phyloP scores from a whole-genome alignment of 1,140 invertebrate species.

The Drosophila kohkoa region DNA sequence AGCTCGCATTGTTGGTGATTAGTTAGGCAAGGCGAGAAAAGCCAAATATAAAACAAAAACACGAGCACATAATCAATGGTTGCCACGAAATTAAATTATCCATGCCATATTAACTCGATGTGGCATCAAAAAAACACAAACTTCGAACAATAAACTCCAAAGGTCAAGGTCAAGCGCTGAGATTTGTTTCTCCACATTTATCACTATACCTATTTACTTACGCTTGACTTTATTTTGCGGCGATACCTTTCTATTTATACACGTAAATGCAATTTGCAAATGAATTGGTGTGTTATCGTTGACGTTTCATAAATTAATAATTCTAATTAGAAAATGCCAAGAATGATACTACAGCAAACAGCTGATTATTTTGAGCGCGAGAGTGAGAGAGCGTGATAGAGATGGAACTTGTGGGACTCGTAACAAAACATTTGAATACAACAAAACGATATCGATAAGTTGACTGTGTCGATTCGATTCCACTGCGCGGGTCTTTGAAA shows the following conservation, averaged over 20 bases:
- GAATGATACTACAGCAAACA: constrained; percentile 8
- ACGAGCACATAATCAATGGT: constrained; percentile 5
- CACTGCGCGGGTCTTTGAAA: no score
- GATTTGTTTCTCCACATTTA: constrained; percentile 12
- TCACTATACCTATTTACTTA: constrained; percentile 32
- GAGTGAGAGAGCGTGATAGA: background rate
- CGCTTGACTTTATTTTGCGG: constrained; percentile 20
- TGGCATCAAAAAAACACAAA: background rate
- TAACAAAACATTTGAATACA: background rate
- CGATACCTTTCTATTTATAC: background rate
- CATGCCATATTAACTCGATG: constrained; percentile 3
- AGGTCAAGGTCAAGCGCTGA: constrained; percentile 62
- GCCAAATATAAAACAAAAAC: background rate
- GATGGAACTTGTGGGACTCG: background rate
- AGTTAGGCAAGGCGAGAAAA: constrained; percentile 38
- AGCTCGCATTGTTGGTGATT: constrained; percentile 50
- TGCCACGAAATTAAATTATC: constrained; percentile 13
- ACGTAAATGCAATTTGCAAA: background rate
- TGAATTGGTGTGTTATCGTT: background rate
- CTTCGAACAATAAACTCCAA: constrained; percentile 15
- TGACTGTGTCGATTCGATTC: no score
- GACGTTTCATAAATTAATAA: constrained; percentile 2
- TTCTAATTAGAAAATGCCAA: constrained; percentile 9
- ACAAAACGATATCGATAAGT: no score
- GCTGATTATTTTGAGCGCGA: background rate